Conservation (phyloP, 2,113 vertebrate genomes). For the Nicator chloris region DNA sequence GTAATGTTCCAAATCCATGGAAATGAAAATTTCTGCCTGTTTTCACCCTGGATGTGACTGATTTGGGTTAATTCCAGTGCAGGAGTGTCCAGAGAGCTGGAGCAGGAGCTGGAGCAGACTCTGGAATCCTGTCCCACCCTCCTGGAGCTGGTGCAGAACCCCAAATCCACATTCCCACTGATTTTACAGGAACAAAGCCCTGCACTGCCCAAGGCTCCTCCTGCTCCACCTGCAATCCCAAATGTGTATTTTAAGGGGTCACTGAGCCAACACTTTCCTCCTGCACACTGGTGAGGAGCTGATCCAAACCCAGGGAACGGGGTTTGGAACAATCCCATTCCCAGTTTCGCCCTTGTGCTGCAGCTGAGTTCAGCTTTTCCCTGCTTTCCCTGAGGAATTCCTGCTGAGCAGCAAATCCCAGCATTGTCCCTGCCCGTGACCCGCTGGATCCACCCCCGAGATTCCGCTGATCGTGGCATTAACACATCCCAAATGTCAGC, state of each 20-base stretch:
- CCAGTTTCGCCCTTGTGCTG: neutral
- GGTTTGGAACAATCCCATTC: neutral
- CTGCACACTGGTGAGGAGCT: neutral
- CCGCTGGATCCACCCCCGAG: neutral
- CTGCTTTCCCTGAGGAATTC: neutral
- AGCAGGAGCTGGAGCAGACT: neutral
- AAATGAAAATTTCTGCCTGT: neutral
- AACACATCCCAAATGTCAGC: neutral
- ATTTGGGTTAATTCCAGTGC: neutral
- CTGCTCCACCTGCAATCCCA: neutral
- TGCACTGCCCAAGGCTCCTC: neutral
- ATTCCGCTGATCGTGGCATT: neutral
- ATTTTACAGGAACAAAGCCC: neutral
- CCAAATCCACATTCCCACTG: fast-evolving
- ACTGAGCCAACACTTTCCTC: fast-evolving
- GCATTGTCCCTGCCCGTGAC: neutral
- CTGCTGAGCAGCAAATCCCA: neutral
- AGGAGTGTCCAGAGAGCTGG: neutral
- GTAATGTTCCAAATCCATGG: neutral
- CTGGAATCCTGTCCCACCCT: neutral
- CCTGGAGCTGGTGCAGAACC: neutral
- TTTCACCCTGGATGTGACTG: neutral
- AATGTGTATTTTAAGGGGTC: neutral
- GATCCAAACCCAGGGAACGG: neutral
- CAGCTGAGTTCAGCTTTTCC: neutral